Conservation (phyloP, 2,113 vertebrate genomes). For the Elaphurus davidianus region DNA sequence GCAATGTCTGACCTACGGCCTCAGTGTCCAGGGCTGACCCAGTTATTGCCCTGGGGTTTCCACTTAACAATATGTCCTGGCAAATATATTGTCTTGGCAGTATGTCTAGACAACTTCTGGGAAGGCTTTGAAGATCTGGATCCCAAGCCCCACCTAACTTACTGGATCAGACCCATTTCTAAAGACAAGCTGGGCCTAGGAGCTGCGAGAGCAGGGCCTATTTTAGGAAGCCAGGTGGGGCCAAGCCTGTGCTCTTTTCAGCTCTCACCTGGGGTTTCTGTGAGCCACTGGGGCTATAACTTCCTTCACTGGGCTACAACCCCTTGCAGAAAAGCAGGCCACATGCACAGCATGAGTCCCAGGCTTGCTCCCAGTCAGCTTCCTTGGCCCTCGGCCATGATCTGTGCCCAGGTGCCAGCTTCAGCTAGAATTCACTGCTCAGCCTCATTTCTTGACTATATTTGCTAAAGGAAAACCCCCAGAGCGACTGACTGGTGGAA, state of each 20-base stretch:
- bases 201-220: neutral
- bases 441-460: neutral
- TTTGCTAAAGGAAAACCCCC: neutral
- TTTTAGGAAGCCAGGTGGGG: neutral
- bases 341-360: neutral
- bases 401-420: neutral
- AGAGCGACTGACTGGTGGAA: neutral
- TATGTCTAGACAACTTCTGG: neutral
- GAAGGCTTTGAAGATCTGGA: neutral
- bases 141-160: neutral
- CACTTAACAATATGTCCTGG: neutral
- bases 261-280: neutral
- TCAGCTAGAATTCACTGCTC: neutral
- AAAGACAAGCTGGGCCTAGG: neutral
- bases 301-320: neutral
- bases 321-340: neutral
- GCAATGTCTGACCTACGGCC: neutral
- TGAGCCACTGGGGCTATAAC: neutral
- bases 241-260: neutral
- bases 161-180: neutral
- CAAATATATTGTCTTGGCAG: neutral
- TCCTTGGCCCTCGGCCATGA: accelerated
- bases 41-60: neutral
- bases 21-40: neutral
- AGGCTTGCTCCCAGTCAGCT: neutral